Evolutionary conservation across 64 coral and sea anemone species (phyloP), one percentile per base, ranked within the genome.

Genomic region (Porites lutea): DNA sequence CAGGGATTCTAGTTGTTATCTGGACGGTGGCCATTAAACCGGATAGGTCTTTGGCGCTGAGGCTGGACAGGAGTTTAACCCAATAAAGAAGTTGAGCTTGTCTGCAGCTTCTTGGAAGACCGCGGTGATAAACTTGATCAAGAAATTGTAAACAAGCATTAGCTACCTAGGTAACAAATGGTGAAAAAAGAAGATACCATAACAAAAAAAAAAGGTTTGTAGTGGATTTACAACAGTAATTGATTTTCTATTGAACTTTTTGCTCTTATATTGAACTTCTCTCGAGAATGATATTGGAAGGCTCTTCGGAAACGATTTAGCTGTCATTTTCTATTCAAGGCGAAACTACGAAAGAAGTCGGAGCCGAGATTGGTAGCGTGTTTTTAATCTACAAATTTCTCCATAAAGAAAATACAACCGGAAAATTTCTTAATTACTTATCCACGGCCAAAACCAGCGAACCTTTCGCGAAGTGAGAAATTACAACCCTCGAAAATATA

Each of bases 211-310:
- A 79, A 60, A 82, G 79, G 79, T 19, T 5, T 19, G 65, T 48
- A 65, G 61, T 83, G 81, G 61, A 67, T 83, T 83, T 21, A 83
- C 81, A 67, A 51, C 46, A 21, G 61, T 83, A 83, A 82, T 68
- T 83, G 81, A 69, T 83, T 69, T 67, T 83, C 81, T 83, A n/a
- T 83, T 83, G 62, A 83, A 83, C 52, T 63, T n/a, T 83, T 83
- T 19, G 13, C 50, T 50, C 61, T 51, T 83, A 83, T 83, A 83
- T 83, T 83, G 81, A 67, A 3, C 3, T 1, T 18, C 72, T 75
- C 72, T 75, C 7, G 18, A 75, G 13, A 52, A 8, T 12, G 81
- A 83, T 83, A 83, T 49, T 69, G 79, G 43, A 21, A 21, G 22
- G 63, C 2, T 18, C 46, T 27, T 21, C 37, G 5, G 62, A 18